phyloP scores from a whole-genome alignment of 2,797 vertebrate species.

The Picus viridis region DNA sequence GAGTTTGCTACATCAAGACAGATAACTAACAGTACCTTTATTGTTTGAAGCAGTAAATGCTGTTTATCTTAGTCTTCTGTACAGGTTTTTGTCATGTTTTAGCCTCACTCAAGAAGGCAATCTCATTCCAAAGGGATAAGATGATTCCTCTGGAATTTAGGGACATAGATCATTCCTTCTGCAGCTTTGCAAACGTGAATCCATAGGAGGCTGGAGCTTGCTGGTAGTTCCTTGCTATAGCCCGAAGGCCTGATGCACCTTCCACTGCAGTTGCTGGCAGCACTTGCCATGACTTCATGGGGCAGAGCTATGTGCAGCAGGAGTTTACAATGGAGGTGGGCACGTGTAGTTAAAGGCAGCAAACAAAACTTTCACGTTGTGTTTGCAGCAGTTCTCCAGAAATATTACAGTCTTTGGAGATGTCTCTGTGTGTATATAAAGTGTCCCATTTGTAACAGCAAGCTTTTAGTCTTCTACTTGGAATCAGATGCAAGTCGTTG shows the following conservation, averaged over 20 bases:
- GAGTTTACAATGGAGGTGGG: not conserved
- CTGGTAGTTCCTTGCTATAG: not conserved
- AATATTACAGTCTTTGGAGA: not conserved
- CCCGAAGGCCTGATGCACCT: not conserved
- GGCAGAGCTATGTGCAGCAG: fast-evolving
- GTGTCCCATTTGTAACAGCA: not conserved
- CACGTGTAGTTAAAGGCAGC: not conserved
- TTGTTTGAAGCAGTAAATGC: not conserved
- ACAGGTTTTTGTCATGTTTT: not conserved
- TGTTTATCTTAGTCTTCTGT: not conserved
- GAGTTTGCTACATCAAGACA: not conserved
- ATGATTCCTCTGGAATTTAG: not conserved
- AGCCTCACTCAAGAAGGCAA: not conserved
- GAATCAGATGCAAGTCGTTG: not conserved
- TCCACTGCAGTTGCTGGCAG: not conserved
- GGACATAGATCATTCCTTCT: not conserved
- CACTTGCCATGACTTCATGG: fast-evolving
- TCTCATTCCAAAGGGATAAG: not conserved
- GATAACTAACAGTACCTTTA: constrained; percentile 6
- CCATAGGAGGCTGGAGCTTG: not conserved
- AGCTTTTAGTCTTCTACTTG: not conserved
- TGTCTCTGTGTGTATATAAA: not conserved
- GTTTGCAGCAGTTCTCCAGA: not conserved
- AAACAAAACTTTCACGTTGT: not conserved
- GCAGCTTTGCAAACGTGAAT: not conserved